These are phyloP conservation scores for Taxidea taxus DNA, from an alignment of 2,113 vertebrate genomes.

Conservation along the genomic window DNA sequence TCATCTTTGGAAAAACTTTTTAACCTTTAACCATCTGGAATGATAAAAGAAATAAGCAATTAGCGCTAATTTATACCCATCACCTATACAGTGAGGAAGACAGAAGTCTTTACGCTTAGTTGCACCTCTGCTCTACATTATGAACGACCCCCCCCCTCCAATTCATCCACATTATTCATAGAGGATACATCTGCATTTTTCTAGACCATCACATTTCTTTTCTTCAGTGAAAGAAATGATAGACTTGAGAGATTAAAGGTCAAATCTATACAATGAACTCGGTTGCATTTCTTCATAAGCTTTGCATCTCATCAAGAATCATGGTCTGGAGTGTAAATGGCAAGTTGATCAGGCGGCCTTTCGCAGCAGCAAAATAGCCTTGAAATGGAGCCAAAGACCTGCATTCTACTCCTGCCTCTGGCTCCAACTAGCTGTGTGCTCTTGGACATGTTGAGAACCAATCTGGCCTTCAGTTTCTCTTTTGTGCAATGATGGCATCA, in stretches of 20 bases:
- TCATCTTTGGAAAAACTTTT: constrained; percentile 81
- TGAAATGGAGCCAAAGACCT: neutral
- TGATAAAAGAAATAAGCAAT: constrained; percentile 79
- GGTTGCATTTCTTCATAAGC: constrained; percentile 27
- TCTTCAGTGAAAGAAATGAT: constrained; percentile 71
- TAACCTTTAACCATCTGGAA: constrained; percentile 81
- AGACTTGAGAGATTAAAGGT: constrained; percentile 69
- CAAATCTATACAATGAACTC: constrained; percentile 20
- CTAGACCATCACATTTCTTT: constrained; percentile 42
- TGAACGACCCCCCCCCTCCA: constrained; percentile 31
- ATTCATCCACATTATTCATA: constrained; percentile 58
- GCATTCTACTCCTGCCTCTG: neutral
- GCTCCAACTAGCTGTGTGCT: neutral
- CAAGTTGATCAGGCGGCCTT: neutral
- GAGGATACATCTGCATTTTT: constrained; percentile 29
- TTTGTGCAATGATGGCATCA: neutral
- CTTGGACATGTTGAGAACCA: neutral
- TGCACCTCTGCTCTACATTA: constrained; percentile 61
- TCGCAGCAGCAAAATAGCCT: neutral
- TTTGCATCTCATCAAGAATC: neutral
- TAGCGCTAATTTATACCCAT: constrained; percentile 83
- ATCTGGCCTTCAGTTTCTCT: neutral
- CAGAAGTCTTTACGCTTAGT: constrained; percentile 76
- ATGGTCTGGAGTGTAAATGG: neutral
- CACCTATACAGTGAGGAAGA: constrained; percentile 75